phyloP scores from a whole-genome alignment of 1,140 invertebrate species.

The Psix sp. region DNA sequence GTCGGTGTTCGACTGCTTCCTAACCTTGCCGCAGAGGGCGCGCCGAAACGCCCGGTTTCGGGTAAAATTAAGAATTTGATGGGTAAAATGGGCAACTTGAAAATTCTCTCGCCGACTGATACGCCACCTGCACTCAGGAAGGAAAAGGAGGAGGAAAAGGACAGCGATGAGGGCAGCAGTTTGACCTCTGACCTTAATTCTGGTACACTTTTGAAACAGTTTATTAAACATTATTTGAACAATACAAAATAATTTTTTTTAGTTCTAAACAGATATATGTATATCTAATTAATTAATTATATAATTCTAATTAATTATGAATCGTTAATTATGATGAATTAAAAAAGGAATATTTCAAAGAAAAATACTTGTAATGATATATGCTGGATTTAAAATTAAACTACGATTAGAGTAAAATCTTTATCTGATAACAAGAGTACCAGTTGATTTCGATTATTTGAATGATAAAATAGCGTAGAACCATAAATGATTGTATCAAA shows the following conservation, averaged over 20 bases:
- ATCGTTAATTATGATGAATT: no score
- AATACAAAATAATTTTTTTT: background rate
- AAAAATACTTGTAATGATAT: no score
- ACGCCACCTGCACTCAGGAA: slow-evolving; percentile 67
- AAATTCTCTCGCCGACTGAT: slow-evolving; percentile 73
- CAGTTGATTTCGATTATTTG: no score
- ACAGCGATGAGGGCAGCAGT: slow-evolving; percentile 64
- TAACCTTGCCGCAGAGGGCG: background rate
- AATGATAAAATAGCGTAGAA: no score
- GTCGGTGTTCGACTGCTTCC: slow-evolving; percentile 20
- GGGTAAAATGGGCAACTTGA: slow-evolving; percentile 72
- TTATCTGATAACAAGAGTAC: no score
- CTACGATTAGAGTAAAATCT: no score
- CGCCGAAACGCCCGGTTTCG: slow-evolving; percentile 61
- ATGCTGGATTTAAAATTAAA: no score
- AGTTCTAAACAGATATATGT: no score
- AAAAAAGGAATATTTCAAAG: no score
- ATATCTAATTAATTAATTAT: no score
- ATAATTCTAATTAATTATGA: no score
- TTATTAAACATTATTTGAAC: background rate
- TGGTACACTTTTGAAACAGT: slow-evolving; percentile 48
- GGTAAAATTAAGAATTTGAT: slow-evolving; percentile 72
- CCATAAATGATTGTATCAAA: no score
- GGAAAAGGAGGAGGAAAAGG: slow-evolving; percentile 64
- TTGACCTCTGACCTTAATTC: slow-evolving; percentile 52